phyloP scores from a whole-genome alignment of 2,113 vertebrate species.

The Dascyllus trimaculatus region DNA sequence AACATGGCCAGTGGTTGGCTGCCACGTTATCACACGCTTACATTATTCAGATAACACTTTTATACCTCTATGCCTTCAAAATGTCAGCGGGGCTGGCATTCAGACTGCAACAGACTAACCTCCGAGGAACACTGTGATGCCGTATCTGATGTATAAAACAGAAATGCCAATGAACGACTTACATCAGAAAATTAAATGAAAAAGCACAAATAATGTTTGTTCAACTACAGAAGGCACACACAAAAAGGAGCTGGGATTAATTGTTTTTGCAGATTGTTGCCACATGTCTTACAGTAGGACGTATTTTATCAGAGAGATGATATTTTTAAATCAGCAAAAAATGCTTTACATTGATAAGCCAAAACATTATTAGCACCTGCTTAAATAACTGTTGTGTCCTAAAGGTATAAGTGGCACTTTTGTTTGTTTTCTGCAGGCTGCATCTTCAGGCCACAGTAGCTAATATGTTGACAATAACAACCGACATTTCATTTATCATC shows the following conservation, averaged over 20 bases:
- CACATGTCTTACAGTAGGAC: background rate
- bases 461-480: no score
- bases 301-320: no score
- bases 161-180: constrained; percentile 46
- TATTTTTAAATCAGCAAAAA: background rate
- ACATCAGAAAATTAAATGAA: background rate
- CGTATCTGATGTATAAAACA: constrained; percentile 36
- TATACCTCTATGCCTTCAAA: constrained; percentile 33
- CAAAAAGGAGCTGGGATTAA: background rate
- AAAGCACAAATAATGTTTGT: background rate
- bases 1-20: background rate
- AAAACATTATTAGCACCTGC: background rate
- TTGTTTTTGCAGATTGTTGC: background rate
- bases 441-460: no score
- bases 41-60: constrained; percentile 46
- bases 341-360: background rate
- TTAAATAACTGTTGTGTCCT: background rate
- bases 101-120: constrained; percentile 5
- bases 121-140: constrained; percentile 33
- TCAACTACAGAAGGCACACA: background rate
- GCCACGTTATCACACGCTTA: constrained; percentile 21
- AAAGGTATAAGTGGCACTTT: background rate
- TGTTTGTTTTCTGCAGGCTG: no score
- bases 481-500: no score
- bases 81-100: constrained; percentile 50